Evolutionary conservation across 2,888 invertebrate species (phyloP), one percentile per base, ranked within the genome.

Genomic region (Dascillus cervinus): DNA sequence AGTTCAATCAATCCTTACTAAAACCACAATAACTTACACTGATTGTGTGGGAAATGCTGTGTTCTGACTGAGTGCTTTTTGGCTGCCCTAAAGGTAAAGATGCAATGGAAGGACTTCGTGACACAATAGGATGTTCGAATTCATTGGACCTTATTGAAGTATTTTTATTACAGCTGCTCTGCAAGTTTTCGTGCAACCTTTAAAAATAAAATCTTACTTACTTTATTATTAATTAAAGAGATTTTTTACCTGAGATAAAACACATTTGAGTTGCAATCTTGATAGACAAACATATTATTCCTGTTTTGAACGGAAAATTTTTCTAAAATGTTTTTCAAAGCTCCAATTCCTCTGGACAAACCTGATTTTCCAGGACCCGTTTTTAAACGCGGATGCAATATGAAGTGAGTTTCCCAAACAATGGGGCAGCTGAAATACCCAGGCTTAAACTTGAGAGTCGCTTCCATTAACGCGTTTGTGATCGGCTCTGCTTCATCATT

Each of bases 241-340:
- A 6, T 6, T 13, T 19, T 13, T 35, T 54, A 66, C 65, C 62
- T 52, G 28, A 62, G 48, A 55, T 79, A 79, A 52, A 77, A 79
- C 0, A 79, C 77, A 47, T 75, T 75, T 9, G 69, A 69, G 34
- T 68, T 65, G 21, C 65, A 70, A 47, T 83, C 82, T 52, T 74
- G 72, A 52, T 81, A 80, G 8, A 84, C 82, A 62, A 82, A 84
- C 82, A 84, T 81, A 57, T 84, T 83, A 42, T 67, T 75, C 21
- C 83, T 67, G 52, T 85, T 84, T 43, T 69, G 72, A 1, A 84
- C 82, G 2, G 78, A 76, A 50, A 84, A 79, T 33, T 78, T 72
- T 49, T 75, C 77, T 13, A 85, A 64, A 4, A 80, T 76, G 10
- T 72, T 70, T 44, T 76, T 71, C 26, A 84, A 60, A 2, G 78